phyloP scores from a whole-genome alignment of 2,888 invertebrate species.

The Eurois occulta region DNA sequence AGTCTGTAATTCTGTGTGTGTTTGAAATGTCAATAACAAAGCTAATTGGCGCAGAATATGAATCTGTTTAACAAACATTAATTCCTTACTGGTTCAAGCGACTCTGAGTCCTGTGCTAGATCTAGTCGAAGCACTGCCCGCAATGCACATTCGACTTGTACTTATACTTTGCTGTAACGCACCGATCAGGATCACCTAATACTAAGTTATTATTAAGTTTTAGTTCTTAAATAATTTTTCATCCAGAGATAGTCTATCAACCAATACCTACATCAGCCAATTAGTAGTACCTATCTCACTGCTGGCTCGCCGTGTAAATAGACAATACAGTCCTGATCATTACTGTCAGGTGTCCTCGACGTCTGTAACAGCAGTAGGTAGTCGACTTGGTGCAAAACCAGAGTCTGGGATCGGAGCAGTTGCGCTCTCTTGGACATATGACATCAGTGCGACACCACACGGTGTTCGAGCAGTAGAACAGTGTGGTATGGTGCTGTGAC shows the following conservation, averaged over 20 bases:
- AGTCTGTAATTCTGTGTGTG: neutral
- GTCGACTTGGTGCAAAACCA: neutral
- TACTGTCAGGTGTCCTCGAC: too few relatives aligned
- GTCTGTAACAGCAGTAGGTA: neutral
- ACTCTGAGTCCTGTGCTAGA: neutral
- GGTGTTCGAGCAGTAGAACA: neutral
- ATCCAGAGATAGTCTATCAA: neutral
- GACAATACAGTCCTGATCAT: neutral
- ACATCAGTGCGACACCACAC: conserved; percentile 1
- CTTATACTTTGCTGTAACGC: neutral
- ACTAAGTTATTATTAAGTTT: neutral
- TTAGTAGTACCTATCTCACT: neutral
- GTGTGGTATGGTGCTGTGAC: conserved; percentile 2
- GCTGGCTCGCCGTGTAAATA: neutral
- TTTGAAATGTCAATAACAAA: neutral
- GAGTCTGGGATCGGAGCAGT: neutral
- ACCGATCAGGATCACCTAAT: neutral
- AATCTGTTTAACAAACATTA: neutral
- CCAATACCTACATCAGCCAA: neutral
- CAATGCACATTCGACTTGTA: neutral
- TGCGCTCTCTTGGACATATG: neutral
- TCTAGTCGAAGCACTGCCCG: neutral
- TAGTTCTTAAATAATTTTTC: neutral
- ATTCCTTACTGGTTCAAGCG: neutral
- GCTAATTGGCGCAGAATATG: neutral